These are phyloP conservation scores for Idaea dimidiata DNA, from an alignment of 2,888 invertebrate genomes.

Conservation along the genomic window DNA sequence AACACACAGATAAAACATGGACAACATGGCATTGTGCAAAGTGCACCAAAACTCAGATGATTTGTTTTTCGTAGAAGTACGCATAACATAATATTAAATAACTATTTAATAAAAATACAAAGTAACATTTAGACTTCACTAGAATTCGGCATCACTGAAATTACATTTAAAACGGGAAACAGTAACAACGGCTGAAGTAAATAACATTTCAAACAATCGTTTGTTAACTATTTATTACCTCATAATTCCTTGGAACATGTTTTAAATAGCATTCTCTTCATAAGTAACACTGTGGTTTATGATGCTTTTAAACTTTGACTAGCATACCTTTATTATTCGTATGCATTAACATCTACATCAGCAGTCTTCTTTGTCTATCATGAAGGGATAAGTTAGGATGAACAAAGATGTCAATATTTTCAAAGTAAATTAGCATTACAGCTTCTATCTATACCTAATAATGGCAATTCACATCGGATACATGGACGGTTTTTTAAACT, in stretches of 20 bases:
- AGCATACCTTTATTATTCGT: neutral
- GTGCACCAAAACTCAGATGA: too few species aligned
- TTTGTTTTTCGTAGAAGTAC: too few species aligned
- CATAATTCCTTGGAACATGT: neutral
- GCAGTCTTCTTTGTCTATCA: neutral
- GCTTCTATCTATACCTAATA: neutral
- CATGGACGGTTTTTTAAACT: neutral
- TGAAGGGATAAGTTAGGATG: neutral
- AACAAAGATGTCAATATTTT: neutral
- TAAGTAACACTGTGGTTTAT: neutral
- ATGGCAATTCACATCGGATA: neutral
- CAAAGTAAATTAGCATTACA: neutral
- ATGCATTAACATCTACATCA: neutral
- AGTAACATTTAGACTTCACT: neutral
- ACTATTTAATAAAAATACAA: neutral
- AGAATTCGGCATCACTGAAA: neutral
- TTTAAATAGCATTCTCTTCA: neutral
- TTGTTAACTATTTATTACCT: neutral
- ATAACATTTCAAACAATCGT: slow-evolving; percentile 1
- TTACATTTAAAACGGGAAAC: neutral
- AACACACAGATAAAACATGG: too few species aligned
- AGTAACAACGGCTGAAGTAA: neutral
- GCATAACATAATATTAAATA: too few species aligned
- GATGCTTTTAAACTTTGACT: neutral
- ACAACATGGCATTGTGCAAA: too few species aligned